Evolutionary conservation across 2,113 vertebrate genomes (phyloP), one percentile per base, ranked within the genome.

Genomic region (Gorsachius goisagi): DNA sequence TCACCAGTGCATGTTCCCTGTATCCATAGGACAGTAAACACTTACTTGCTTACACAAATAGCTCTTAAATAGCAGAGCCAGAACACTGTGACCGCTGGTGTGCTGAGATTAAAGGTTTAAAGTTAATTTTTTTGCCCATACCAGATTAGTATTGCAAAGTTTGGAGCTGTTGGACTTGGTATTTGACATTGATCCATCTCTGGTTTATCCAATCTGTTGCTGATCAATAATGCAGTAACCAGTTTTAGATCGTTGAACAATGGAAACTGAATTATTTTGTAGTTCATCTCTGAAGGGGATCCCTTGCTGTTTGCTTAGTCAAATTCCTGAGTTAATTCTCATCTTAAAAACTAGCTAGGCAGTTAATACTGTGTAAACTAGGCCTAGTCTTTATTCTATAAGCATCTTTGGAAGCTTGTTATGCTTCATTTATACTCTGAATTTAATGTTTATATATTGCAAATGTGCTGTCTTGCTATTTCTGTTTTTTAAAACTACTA

Each of bases 401-500:
- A 78, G 67, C 80, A 53, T 92, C 62, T 89, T 82, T 79, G 80
- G 53, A 91, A 90, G 52, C 45, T 89, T 80, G 15, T 79, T 85
- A 74, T 84, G 55, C 78, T 95, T 91, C 39, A 72, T 85, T 93
- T 96, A 24, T 81, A 37, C 60, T 72, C 74, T 53, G 45, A 87
- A 82, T 89, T 81, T 92, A 47, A 81, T 95, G 87, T 91, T 95
- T 95, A 92, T 81, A 21, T 78, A 68, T 92, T 53, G 58, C 69
- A 95, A 87, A 92, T 64, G 87, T 67, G 47, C 69, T 94, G 60
- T 7, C 92, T 67, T 85, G 52, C 52, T 78, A 37, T 94, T 91
- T 84, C 55, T 89, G 47, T 30, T 81, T 90, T 92, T 94, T 73
- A 72, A 64, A 91, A 53, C 52, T 89, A 72, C 60, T 33, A 81